These are phyloP conservation scores for Colletes collaris DNA, from an alignment of 2,888 invertebrate species.

Conservation along the genomic window DNA sequence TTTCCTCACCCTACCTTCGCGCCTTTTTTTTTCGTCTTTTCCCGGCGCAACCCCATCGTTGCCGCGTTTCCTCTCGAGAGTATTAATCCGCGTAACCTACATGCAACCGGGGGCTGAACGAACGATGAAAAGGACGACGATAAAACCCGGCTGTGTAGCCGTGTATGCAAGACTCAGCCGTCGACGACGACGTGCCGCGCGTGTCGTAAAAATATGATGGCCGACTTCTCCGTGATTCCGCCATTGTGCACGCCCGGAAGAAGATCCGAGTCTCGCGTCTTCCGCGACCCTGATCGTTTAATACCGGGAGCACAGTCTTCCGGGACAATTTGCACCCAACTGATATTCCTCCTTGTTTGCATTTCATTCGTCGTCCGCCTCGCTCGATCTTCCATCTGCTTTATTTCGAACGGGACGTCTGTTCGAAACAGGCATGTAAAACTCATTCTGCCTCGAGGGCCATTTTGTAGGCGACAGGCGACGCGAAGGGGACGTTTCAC, in stretches of 20 bases:
- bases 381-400: too few relatives aligned
- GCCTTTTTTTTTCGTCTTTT: constrained; percentile 7
- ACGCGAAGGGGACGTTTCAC: too few relatives aligned
- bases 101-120: constrained; percentile 35
- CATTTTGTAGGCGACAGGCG: too few relatives aligned
- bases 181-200: constrained; percentile 26
- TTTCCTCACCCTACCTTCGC: neutral
- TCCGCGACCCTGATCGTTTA: constrained; percentile 26
- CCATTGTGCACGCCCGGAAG: neutral
- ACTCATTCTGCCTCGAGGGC: too few relatives aligned
- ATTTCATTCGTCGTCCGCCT: neutral
- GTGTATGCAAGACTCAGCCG: constrained; percentile 31
- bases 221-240: constrained; percentile 25
- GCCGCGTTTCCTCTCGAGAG: constrained; percentile 41
- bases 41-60: constrained; percentile 27
- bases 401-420: too few relatives aligned
- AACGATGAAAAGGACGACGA: constrained; percentile 56
- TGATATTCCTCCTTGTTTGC: neutral
- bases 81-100: constrained; percentile 65
- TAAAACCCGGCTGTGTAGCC: constrained; percentile 35
- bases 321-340: constrained; percentile 2
- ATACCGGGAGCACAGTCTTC: constrained; percentile 13
- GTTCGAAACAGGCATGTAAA: too few relatives aligned
- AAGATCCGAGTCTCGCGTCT: constrained; percentile 16
- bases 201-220: constrained; percentile 51